phyloP scores from a whole-genome alignment of 2,113 vertebrate genomes.

The Cryptomyrus ogoouensis region DNA sequence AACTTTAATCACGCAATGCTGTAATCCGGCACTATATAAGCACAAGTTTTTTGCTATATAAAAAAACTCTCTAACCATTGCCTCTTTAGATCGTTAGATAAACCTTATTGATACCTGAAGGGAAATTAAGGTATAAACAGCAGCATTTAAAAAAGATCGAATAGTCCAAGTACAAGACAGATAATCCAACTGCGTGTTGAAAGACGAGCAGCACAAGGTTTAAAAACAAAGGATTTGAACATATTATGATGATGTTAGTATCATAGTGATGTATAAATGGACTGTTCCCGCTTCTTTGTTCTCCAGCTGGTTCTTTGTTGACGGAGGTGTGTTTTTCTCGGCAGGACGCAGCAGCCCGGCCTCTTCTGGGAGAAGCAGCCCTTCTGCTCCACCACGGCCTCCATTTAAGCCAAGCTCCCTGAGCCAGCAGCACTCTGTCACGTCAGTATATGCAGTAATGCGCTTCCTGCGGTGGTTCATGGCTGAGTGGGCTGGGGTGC shows the following conservation, averaged over 20 bases:
- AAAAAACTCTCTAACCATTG: not conserved
- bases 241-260: not conserved
- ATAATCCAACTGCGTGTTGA: not conserved
- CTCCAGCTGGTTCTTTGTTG: not conserved
- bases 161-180: not conserved
- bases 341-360: slow-evolving; percentile 21
- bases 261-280: not conserved
- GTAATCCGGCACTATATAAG: not conserved
- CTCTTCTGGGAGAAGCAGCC: slow-evolving; percentile 14
- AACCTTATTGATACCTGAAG: not conserved
- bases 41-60: not conserved
- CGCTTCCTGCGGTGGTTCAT: not conserved
- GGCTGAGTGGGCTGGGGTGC: not conserved
- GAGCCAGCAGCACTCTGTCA: slow-evolving; percentile 31
- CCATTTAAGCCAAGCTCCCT: slow-evolving; percentile 39
- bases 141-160: not conserved
- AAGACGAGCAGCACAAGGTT: not conserved
- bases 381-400: slow-evolving; percentile 31
- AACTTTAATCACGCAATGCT: not conserved
- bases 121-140: not conserved
- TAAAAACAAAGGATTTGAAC: not conserved
- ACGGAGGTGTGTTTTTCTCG: not conserved
- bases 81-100: not conserved
- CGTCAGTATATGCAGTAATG: slow-evolving; percentile 48
- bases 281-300: not conserved